phyloP scores from a whole-genome alignment of 53 echinoderm and acorn worm species.

The Holothuria leucospilota region DNA sequence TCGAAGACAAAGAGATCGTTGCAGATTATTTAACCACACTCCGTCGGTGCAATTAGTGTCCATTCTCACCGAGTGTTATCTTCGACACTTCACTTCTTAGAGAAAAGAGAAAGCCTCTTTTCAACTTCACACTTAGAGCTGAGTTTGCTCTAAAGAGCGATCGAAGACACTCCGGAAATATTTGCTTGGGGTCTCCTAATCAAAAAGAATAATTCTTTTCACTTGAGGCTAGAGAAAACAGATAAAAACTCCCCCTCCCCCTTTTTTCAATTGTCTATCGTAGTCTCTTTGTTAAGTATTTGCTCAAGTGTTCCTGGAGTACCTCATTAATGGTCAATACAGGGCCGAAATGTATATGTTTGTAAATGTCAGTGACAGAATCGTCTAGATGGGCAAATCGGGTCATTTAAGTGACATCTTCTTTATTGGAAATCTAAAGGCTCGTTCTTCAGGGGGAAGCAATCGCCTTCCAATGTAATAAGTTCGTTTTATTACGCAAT shows the following conservation, averaged over 20 bases:
- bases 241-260: slow-evolving; percentile 18
- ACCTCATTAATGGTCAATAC: slow-evolving; percentile 35
- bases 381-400: too few relatives aligned
- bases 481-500: too few relatives aligned
- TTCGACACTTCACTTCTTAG: slow-evolving; percentile 20
- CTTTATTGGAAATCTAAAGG: too few relatives aligned
- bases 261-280: slow-evolving; percentile 18
- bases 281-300: slow-evolving; percentile 12
- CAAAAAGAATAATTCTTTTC: slow-evolving; percentile 19
- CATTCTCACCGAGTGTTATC: slow-evolving; percentile 33
- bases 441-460: too few relatives aligned
- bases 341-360: slow-evolving; percentile 28
- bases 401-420: too few relatives aligned
- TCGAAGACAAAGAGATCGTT: slow-evolving; percentile 11
- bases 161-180: slow-evolving; percentile 44
- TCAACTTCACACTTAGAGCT: slow-evolving; percentile 15
- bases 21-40: slow-evolving; percentile 21
- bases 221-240: slow-evolving; percentile 22
- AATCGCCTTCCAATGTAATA: too few relatives aligned
- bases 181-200: slow-evolving; percentile 20
- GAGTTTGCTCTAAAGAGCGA: slow-evolving; percentile 13
- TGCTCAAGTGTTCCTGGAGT: slow-evolving; percentile 19
- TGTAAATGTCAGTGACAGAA: background rate
- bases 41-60: slow-evolving; percentile 29
- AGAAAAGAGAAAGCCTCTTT: slow-evolving; percentile 19